A percentile compares a stretch with the other conserved stretches of the same genome.
Evolutionary conservation across 2,888 invertebrate genomes (phyloP).

Genomic region (Caprella mutica): DNA sequence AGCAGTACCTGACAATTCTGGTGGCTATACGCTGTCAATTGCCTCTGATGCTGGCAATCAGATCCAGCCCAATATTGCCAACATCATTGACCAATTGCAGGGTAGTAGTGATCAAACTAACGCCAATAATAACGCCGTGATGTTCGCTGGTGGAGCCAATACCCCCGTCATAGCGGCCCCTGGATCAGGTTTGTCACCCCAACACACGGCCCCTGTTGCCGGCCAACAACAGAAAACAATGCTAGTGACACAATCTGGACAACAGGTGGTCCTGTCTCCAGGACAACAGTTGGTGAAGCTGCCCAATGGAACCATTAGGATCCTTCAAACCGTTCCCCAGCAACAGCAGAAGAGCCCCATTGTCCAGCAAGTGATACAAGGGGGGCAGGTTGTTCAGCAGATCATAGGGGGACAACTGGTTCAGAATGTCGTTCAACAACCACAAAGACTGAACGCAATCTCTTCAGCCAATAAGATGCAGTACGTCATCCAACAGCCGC

Average conservation of each 20-base stretch:
- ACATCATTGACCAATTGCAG: constrained; percentile 10
- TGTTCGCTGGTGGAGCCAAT: not conserved
- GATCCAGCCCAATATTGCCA: constrained; percentile 5
- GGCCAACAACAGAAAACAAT: not conserved
- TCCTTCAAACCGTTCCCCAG: not conserved
- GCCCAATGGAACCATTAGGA: not conserved
- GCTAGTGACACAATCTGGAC: constrained; percentile 12
- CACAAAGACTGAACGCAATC: not conserved
- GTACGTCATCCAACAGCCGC: constrained; percentile 11
- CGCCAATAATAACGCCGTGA: no score
- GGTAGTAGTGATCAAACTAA: not conserved
- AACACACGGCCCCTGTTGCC: not conserved
- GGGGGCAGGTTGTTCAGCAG: constrained; percentile 16
- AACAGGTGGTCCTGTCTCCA: constrained; percentile 8
- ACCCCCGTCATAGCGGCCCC: constrained; percentile 8
- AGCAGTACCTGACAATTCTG: constrained; percentile 29
- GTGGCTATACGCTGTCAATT: constrained; percentile 30
- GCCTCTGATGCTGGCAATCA: constrained; percentile 14
- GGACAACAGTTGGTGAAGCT: constrained; percentile 8
- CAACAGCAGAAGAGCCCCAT: no score
- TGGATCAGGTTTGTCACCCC: constrained; percentile 1
- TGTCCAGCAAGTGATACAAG: constrained; percentile 8
- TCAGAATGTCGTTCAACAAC: constrained; percentile 7
- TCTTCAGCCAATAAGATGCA: constrained; percentile 9
- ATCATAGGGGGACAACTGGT: constrained; percentile 11